Evolutionary conservation across 1,140 invertebrate genomes (phyloP), one percentile per base, ranked within the genome.

Genomic region (Musca vetustissima): DNA sequence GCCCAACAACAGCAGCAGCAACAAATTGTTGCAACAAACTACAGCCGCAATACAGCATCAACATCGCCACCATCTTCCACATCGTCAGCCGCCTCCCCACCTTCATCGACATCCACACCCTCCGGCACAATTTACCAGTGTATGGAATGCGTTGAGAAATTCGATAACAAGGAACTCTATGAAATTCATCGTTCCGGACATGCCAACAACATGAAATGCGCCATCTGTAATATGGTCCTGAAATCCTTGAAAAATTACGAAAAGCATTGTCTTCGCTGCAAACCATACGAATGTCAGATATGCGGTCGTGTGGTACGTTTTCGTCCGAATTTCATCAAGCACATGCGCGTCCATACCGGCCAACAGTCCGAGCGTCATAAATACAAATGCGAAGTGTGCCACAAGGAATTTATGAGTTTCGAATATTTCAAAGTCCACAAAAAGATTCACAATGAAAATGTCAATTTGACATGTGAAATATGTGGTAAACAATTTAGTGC

Each of bases 331-430:
- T 81, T 82, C 25, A 82, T 77, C 0, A 80, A 83, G 55, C 82
- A 83, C 49, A 79, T 83, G 77, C 72, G 77, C 0, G 77, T 80
- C 1, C 82, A 83, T 50, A 83, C 81, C 6, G 77, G 76, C 0
- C 78, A 82, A 24, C 76, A 82, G 47, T 82, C 82, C 70, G 78
- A 82, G 67, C 71, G 80, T 50, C 80, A 79, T 55, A 82, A 83
- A 47, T 82, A 76, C 69, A 83, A 81, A 53, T 84, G 83, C 68
- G 79, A 83, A 55, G 73, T 80, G n/a, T 84, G 83, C 72, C 74
- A 79, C 69, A 81, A 81, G 70, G 78, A 82, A 71, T 84, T 83
- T 49, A 77, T 79, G 73, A 83, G 75, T 70, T 80, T 80, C 11
- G 79, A 81, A 32, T 82, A 81, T 69, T 82, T 82, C 47, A 81